Percentiles rank a stretch among this genome's conserved stretches.
These are phyloP conservation scores for Athalia rosae DNA, from an alignment of 2,888 invertebrate genomes.

Conservation along the genomic window DNA sequence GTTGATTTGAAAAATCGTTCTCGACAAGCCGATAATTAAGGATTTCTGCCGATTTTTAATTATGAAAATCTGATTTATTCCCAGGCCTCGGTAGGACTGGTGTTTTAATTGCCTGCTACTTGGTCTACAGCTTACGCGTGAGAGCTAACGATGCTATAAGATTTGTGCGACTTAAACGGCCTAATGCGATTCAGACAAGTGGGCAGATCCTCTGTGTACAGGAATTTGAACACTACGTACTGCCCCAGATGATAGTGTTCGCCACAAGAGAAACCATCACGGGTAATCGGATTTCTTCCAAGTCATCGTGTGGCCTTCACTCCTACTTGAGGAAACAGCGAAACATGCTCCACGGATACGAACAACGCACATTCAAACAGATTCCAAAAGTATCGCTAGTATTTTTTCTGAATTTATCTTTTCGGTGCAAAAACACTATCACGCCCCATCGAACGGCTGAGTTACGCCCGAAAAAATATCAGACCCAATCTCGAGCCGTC, in stretches of 20 bases:
- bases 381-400: slow-evolving; percentile 82
- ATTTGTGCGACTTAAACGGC: slow-evolving; percentile 84
- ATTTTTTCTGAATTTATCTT: background rate
- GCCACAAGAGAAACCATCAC: slow-evolving; percentile 78
- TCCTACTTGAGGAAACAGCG: slow-evolving; percentile 83
- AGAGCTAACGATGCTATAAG: slow-evolving; percentile 87
- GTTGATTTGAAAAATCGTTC: too few species aligned
- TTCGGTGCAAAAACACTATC: too few species aligned
- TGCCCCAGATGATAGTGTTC: slow-evolving; percentile 85
- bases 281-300: slow-evolving; percentile 53
- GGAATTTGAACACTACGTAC: slow-evolving; percentile 87
- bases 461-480: too few species aligned
- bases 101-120: slow-evolving; percentile 89
- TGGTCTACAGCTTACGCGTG: slow-evolving; percentile 86
- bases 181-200: slow-evolving; percentile 87
- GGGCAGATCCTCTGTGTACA: slow-evolving; percentile 88
- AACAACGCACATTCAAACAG: slow-evolving; percentile 83
- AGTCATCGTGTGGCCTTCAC: slow-evolving; percentile 76
- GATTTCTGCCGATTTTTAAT: background rate
- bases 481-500: too few species aligned
- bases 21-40: too few species aligned
- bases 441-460: too few species aligned
- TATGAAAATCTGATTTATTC: slow-evolving; percentile 48
- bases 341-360: slow-evolving; percentile 85
- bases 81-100: slow-evolving; percentile 89